Base-by-base conservation (phyloP, 2,888 invertebrate species). In the Cinara cedri region DNA sequence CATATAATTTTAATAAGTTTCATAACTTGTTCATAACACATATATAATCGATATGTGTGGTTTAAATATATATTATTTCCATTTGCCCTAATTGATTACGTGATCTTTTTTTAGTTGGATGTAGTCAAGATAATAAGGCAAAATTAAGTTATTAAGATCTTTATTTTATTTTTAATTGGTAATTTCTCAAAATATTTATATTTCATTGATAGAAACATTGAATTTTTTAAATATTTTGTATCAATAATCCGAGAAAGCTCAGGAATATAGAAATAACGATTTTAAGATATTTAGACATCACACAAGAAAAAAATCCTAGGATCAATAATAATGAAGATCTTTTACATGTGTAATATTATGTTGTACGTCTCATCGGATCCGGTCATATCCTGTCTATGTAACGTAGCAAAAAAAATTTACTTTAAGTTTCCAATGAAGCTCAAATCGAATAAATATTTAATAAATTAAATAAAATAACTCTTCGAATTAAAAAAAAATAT, bases 121-220 rank as follows among this genome's bases (percentile, higher is more conserved):
- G n/a, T n/a, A n/a, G n/a, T n/a, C n/a, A n/a, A n/a, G n/a, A n/a
- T n/a, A n/a, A n/a, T n/a, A n/a, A n/a, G n/a, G n/a, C n/a, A n/a
- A n/a, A n/a, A n/a, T n/a, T n/a, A n/a, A n/a, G n/a, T n/a, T n/a
- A n/a, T n/a, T n/a, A n/a, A n/a, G n/a, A n/a, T n/a, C n/a, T n/a
- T n/a, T n/a, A n/a, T n/a, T n/a, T n/a, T 62, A 62, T 42, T 62
- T 62, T 21, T n/a, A 42, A 62, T 62, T 62, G 42, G 42, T 42
- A 62, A 62, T 62, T 62, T 62, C 62, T 62, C 62, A 62, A 62
- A 62, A 62, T 62, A 62, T 62, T 62, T 42, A 62, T 62, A 62
- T 42, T 62, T 10, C 34, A 62, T 62, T 62, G 34, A 11, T 19
- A 62, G 0, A 62, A 42, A 16, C 10, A n/a, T 62, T 42, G 2